Percentiles rank a stretch among this genome's conserved stretches.
Evolutionary conservation across 2,888 invertebrate genomes (phyloP).

Genomic region (Vesta saturnalis): DNA sequence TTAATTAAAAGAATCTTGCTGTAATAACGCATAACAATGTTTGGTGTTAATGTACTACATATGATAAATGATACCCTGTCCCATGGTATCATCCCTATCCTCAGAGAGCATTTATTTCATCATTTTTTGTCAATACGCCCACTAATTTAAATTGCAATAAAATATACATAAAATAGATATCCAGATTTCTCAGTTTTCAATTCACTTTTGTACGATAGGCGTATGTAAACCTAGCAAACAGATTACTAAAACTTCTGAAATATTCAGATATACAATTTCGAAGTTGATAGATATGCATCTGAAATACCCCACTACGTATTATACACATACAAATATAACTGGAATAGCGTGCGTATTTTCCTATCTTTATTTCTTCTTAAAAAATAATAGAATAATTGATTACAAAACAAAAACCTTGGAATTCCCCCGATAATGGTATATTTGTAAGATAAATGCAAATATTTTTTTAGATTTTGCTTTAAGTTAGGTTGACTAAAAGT

Average conservation of each 20-base stretch:
- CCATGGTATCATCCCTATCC: background rate
- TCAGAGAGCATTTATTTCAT: background rate
- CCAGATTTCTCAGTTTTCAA: background rate
- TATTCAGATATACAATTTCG: background rate
- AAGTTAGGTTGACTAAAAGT: too few species aligned
- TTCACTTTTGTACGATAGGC: too few species aligned
- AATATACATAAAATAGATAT: background rate
- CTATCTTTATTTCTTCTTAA: background rate
- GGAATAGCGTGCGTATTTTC: background rate
- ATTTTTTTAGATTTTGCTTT: background rate
- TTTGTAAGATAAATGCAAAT: background rate
- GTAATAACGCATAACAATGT: too few species aligned
- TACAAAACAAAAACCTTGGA: background rate
- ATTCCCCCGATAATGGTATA: background rate
- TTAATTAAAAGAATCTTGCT: background rate
- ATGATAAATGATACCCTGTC: too few species aligned
- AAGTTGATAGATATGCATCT: background rate
- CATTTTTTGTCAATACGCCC: background rate
- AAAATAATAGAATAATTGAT: slow-evolving; percentile 10
- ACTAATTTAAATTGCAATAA: background rate
- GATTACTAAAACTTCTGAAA: background rate
- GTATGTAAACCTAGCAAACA: too few species aligned
- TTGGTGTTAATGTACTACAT: too few species aligned
- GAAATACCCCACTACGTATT: slow-evolving; percentile 1
- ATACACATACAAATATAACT: background rate